Conservation (phyloP, 2,888 invertebrate species). For the Salticus scenicus region DNA sequence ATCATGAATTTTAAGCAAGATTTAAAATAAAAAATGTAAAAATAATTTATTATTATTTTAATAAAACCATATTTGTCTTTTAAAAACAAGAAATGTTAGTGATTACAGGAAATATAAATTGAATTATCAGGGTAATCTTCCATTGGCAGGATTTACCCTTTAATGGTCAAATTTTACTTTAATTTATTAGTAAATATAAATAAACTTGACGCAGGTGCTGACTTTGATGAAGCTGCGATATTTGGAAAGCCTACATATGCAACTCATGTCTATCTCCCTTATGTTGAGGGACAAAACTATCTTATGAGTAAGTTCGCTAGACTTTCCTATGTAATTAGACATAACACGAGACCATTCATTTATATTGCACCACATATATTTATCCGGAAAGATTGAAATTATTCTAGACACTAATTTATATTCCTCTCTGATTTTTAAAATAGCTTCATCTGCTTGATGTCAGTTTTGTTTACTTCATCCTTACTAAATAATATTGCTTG, state of each 20-base stretch:
- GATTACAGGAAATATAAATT: no score
- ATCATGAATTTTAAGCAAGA: no score
- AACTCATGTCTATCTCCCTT: conserved; percentile 87
- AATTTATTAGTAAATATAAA: conserved; percentile 37
- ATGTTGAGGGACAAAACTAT: conserved; percentile 86
- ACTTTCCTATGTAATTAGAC: conserved; percentile 1
- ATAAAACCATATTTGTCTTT: no score
- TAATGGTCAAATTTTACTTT: conserved; percentile 12
- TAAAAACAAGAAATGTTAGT: no score
- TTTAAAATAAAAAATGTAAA: no score
- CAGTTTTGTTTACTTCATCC: no score
- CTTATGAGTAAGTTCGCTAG: conserved; percentile 82
- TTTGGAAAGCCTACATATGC: conserved; percentile 85
- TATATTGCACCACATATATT: conserved; percentile 1
- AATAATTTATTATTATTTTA: no score
- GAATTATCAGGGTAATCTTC: background rate
- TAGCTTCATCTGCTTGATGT: no score
- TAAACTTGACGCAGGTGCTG: conserved; percentile 74
- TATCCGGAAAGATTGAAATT: background rate
- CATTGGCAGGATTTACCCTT: background rate
- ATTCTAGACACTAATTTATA: no score
- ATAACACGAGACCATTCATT: background rate
- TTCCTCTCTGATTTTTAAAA: no score
- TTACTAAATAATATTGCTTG: no score
- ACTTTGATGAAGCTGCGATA: conserved; percentile 77